Evolutionary conservation across 2,113 vertebrate genomes (phyloP).

Genomic region (Rhombomys opimus): DNA sequence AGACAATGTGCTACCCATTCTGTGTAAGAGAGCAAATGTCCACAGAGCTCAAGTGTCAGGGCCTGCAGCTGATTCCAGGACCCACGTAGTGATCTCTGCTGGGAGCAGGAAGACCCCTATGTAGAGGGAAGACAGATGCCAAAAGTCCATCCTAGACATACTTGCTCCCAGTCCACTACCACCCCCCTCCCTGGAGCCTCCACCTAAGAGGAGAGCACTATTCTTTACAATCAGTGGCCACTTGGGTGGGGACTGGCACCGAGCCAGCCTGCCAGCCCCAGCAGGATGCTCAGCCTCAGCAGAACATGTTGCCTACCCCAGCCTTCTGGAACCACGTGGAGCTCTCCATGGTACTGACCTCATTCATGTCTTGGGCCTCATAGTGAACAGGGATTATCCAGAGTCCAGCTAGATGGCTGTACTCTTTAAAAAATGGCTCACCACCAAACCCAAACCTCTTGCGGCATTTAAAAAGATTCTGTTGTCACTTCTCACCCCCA

Average conservation of each 20-base stretch:
- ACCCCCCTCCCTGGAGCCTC: background rate
- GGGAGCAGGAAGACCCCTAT: background rate
- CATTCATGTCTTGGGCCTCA: slow-evolving; percentile 2
- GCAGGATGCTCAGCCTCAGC: background rate
- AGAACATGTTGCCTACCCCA: background rate
- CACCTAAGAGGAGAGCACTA: background rate
- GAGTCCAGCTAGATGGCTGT: background rate
- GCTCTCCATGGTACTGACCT: slow-evolving; percentile 82
- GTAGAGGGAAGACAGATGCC: background rate
- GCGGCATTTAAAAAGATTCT: background rate
- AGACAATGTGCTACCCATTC: background rate
- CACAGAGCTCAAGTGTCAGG: background rate
- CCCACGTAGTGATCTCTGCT: background rate
- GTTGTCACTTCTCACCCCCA: background rate
- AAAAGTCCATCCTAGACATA: background rate
- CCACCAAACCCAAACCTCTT: background rate
- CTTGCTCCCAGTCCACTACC: background rate
- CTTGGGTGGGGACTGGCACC: background rate
- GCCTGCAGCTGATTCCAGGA: background rate
- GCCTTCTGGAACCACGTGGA: slow-evolving; percentile 39
- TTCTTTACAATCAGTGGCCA: background rate
- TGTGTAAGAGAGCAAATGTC: background rate
- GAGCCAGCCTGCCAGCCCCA: background rate
- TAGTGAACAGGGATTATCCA: background rate
- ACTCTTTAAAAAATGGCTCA: slow-evolving; percentile 19